Evolutionary conservation across 2,888 invertebrate genomes (phyloP).

Genomic region (Anarsia innoxiella): DNA sequence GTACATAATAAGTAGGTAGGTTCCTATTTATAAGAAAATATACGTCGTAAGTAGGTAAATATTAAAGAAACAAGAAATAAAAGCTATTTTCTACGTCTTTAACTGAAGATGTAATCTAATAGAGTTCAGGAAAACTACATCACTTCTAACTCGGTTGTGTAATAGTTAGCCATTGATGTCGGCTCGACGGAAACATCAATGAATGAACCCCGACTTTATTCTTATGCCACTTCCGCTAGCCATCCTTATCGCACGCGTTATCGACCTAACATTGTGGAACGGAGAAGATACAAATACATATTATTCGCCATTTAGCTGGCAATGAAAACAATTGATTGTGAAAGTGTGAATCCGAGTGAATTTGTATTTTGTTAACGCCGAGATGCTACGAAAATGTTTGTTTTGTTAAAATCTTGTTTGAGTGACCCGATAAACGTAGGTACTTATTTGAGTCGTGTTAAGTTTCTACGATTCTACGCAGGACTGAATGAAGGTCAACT

Average conservation of each 20-base stretch:
- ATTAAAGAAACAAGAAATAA: conserved; percentile 3
- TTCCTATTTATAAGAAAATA: too few relatives aligned
- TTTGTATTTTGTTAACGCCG: conserved; percentile 24
- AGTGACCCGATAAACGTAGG: too few relatives aligned
- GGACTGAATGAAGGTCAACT: too few relatives aligned
- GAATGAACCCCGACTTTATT: conserved; percentile 55
- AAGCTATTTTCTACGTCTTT: conserved; percentile 2
- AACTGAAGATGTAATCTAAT: conserved; percentile 7
- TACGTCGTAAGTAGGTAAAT: too few relatives aligned
- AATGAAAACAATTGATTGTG: conserved; percentile 42
- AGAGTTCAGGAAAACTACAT: conserved; percentile 14
- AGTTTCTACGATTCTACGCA: too few relatives aligned
- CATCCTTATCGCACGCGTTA: conserved; percentile 35
- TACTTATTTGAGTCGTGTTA: too few relatives aligned
- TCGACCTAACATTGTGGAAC: conserved; percentile 19
- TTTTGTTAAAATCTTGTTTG: conserved; percentile 10
- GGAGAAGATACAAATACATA: conserved; percentile 27
- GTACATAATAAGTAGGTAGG: too few relatives aligned
- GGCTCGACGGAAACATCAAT: conserved; percentile 56
- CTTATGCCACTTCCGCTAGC: conserved; percentile 53
- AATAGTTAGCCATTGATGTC: conserved; percentile 33
- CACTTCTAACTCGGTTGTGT: conserved; percentile 15
- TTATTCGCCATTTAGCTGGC: conserved; percentile 25
- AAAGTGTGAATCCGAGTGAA: conserved; percentile 35
- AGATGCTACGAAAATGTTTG: conserved; percentile 16